Conservation (phyloP, 2,888 invertebrate genomes). For the Aethes cnicana region DNA sequence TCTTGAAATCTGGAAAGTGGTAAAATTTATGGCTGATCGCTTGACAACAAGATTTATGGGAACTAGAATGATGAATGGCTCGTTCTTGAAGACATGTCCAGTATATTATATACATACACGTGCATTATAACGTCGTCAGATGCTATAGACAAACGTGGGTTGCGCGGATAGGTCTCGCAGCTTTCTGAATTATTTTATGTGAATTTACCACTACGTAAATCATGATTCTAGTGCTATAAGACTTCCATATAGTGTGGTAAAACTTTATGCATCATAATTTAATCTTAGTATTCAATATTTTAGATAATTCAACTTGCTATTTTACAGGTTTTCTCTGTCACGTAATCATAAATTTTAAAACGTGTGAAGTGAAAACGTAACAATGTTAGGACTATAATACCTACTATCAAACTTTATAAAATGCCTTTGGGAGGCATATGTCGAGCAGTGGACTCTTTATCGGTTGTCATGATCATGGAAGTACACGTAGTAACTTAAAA, state of each 20-base stretch:
- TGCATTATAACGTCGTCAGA: slow-evolving; percentile 30
- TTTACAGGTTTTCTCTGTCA: too few relatives aligned
- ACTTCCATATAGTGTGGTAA: not conserved
- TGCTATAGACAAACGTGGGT: slow-evolving; percentile 19
- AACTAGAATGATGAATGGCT: slow-evolving; percentile 30
- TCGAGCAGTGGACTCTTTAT: too few relatives aligned
- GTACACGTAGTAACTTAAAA: too few relatives aligned
- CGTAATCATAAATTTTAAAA: too few relatives aligned
- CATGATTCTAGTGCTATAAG: not conserved
- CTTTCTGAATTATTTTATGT: slow-evolving; percentile 10
- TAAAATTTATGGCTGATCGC: slow-evolving; percentile 27
- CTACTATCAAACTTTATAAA: too few relatives aligned
- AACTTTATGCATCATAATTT: slow-evolving; percentile 1
- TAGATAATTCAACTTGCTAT: slow-evolving; percentile 38
- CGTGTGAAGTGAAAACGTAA: too few relatives aligned
- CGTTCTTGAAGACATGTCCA: slow-evolving; percentile 25
- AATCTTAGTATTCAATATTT: slow-evolving; percentile 1
- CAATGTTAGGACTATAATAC: too few relatives aligned
- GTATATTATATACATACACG: slow-evolving; percentile 20
- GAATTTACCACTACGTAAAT: slow-evolving; percentile 4
- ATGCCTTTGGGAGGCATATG: too few relatives aligned
- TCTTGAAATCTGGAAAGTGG: slow-evolving; percentile 21
- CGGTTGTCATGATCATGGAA: too few relatives aligned
- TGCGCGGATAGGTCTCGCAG: slow-evolving; percentile 3
- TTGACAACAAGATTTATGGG: slow-evolving; percentile 30